phyloP scores from a whole-genome alignment of 2,797 vertebrate genomes.

The Malacoctenus gilli region DNA sequence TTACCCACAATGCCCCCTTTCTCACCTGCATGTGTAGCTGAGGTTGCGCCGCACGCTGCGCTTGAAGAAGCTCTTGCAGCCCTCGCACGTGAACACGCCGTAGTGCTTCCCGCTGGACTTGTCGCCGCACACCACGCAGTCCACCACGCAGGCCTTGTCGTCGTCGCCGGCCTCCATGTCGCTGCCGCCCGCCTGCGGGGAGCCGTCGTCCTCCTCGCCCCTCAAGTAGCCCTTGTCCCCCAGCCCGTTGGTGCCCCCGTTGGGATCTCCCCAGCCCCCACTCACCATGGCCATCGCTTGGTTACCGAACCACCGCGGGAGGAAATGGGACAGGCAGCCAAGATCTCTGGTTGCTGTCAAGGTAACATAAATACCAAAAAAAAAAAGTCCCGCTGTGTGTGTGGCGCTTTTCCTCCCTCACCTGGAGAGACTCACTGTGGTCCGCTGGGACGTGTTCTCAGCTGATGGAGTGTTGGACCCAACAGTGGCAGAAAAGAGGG shows the following conservation, averaged over 20 bases:
- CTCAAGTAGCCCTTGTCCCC: slow-evolving; percentile 87
- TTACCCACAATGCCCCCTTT: slow-evolving; percentile 43
- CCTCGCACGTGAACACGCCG: slow-evolving; percentile 94
- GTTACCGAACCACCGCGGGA: slow-evolving; percentile 68
- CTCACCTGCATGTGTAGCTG: slow-evolving; percentile 93
- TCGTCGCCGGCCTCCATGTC: slow-evolving; percentile 91
- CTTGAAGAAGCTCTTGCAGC: slow-evolving; percentile 97
- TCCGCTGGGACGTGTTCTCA: slow-evolving; percentile 17
- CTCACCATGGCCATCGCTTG: slow-evolving; percentile 94
- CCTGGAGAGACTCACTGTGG: slow-evolving; percentile 4
- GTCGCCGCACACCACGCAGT: slow-evolving; percentile 93
- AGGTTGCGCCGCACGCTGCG: slow-evolving; percentile 92
- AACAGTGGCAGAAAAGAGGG: neutral
- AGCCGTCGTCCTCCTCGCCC: slow-evolving; percentile 88
- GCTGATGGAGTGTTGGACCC: slow-evolving; percentile 11
- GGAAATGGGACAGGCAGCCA: slow-evolving; percentile 63
- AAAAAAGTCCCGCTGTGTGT: slow-evolving; percentile 13
- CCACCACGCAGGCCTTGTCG: slow-evolving; percentile 89
- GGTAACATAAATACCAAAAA: slow-evolving; percentile 53
- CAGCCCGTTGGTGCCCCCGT: slow-evolving; percentile 88
- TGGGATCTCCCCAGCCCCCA: slow-evolving; percentile 93
- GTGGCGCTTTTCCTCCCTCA: slow-evolving; percentile 7
- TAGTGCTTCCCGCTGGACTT: slow-evolving; percentile 95
- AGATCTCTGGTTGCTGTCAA: slow-evolving; percentile 63
- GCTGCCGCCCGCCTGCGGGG: slow-evolving; percentile 88